Evolutionary conservation across 2,113 vertebrate genomes (phyloP).

Genomic region (Chaetorhynchus papuensis): DNA sequence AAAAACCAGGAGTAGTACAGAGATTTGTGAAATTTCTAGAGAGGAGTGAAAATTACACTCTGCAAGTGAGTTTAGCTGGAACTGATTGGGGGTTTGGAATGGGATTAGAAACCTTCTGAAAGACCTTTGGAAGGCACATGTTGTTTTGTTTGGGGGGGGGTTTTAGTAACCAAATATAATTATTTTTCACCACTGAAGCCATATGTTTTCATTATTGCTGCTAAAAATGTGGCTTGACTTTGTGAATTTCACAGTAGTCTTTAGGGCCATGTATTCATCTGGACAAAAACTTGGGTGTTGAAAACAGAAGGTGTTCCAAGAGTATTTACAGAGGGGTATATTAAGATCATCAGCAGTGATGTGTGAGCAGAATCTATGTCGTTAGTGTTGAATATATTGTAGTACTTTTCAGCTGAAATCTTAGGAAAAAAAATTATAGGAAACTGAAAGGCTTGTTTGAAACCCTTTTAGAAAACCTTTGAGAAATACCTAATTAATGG

Average conservation of each 20-base stretch:
- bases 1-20: constrained; percentile 86
- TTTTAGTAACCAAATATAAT: background rate
- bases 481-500: background rate
- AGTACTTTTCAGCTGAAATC: background rate
- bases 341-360: background rate
- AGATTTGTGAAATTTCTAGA: constrained; percentile 91
- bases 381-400: background rate
- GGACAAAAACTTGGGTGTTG: background rate
- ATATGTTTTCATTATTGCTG: background rate
- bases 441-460: background rate
- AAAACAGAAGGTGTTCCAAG: background rate
- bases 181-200: background rate
- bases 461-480: background rate
- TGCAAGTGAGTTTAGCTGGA: constrained; percentile 77
- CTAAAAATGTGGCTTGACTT: background rate
- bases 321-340: background rate
- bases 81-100: background rate
- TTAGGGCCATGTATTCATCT: background rate
- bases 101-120: background rate
- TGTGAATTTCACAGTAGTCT: background rate
- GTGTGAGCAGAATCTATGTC: background rate
- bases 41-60: constrained; percentile 86
- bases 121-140: background rate
- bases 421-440: background rate
- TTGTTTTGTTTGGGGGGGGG: background rate